Conservation (phyloP, 1,140 invertebrate species). For the Sinonovacula constricta region DNA sequence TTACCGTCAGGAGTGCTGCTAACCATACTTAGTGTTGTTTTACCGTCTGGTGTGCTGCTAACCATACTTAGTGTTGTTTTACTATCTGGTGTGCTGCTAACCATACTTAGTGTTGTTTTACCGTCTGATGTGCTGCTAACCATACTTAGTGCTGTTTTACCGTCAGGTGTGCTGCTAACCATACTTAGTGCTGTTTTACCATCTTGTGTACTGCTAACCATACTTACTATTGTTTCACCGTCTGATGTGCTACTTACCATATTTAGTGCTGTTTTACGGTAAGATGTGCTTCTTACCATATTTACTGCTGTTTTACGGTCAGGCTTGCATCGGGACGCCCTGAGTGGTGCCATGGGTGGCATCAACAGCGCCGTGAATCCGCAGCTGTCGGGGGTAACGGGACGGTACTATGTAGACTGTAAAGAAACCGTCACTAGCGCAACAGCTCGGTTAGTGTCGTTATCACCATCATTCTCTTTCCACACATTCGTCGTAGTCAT, state of each 20-base stretch:
- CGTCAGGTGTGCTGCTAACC: no score
- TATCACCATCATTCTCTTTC: neutral
- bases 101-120: no score
- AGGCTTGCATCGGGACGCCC: neutral
- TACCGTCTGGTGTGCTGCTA: no score
- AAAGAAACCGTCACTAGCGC: neutral
- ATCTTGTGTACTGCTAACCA: no score
- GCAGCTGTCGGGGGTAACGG: neutral
- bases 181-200: no score
- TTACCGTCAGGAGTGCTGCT: no score
- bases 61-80: no score
- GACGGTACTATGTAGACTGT: neutral
- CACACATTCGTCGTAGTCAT: no score
- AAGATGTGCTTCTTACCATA: neutral
- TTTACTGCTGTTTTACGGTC: neutral
- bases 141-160: no score
- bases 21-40: no score
- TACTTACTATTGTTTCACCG: neutral
- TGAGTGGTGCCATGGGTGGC: neutral
- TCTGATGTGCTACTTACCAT: neutral
- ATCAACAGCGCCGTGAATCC: neutral
- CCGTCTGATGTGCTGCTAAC: no score
- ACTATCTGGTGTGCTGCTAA: no score
- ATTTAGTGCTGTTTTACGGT: neutral
- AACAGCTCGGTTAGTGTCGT: neutral